These are phyloP conservation scores for Ormyrus rosae DNA, from an alignment of 2,888 invertebrate genomes.

Conservation along the genomic window DNA sequence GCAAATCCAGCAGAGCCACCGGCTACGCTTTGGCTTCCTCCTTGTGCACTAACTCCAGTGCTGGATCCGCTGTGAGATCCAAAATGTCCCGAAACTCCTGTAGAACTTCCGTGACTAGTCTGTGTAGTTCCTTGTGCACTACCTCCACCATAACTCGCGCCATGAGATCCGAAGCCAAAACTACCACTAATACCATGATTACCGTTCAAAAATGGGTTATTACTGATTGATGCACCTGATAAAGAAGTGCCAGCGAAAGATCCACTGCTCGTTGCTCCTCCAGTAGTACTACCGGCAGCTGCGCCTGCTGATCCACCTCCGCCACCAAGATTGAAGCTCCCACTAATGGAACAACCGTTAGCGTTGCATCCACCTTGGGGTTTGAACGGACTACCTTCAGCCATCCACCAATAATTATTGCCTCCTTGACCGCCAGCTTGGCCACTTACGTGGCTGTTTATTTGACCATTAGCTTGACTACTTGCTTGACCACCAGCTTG, in stretches of 20 bases:
- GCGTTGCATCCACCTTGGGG: slow-evolving; percentile 57
- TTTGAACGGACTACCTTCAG: slow-evolving; percentile 58
- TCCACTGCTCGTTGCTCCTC: neutral
- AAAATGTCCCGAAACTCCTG: no score
- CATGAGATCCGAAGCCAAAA: neutral
- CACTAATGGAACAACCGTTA: slow-evolving; percentile 55
- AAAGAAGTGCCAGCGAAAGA: neutral
- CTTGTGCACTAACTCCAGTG: slow-evolving; percentile 3
- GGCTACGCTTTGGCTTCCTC: slow-evolving; percentile 5
- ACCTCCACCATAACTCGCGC: neutral
- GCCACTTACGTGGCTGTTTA: no score
- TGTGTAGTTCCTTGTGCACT: slow-evolving; percentile 11
- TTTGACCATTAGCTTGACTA: no score
- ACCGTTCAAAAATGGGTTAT: slow-evolving; percentile 47
- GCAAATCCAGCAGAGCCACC: neutral
- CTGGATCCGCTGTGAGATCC: slow-evolving; percentile 8
- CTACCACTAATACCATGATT: neutral
- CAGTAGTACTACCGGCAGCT: neutral
- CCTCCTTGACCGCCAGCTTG: no score
- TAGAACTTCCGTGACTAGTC: neutral
- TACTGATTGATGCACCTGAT: neutral
- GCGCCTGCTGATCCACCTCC: neutral
- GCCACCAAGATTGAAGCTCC: slow-evolving; percentile 32
- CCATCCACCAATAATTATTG: slow-evolving; percentile 59
- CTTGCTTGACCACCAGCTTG: neutral